Evolutionary conservation across 2,797 vertebrate genomes (phyloP).

Genomic region (Emys orbicularis): DNA sequence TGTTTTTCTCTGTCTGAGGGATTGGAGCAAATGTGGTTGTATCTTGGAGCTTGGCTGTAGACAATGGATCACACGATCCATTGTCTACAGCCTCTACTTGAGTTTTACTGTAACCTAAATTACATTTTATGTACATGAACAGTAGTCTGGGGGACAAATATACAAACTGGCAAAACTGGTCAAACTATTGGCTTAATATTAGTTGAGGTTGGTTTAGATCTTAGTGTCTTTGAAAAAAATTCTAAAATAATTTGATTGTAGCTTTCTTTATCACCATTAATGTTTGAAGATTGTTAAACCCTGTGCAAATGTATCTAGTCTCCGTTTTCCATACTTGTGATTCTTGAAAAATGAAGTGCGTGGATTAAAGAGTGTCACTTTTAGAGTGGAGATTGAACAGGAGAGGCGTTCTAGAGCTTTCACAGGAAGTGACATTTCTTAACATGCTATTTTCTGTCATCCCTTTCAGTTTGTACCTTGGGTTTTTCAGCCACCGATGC

Average conservation of each 20-base stretch:
- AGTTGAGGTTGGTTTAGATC: background rate
- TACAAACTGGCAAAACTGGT: too few species aligned
- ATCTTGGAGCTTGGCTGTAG: too few species aligned
- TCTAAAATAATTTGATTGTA: background rate
- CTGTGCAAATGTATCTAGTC: accelerated
- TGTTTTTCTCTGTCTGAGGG: too few species aligned
- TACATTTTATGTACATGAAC: background rate
- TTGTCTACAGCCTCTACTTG: background rate
- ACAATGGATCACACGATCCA: too few species aligned
- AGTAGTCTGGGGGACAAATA: background rate
- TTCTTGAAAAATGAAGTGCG: accelerated
- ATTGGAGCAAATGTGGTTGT: too few species aligned
- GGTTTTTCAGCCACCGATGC: background rate
- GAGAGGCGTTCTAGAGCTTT: background rate
- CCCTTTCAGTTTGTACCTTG: background rate
- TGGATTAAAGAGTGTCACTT: background rate
- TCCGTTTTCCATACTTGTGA: background rate
- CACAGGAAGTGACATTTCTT: accelerated
- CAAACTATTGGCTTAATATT: background rate
- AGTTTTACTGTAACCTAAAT: background rate
- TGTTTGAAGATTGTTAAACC: background rate
- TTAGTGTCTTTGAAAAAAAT: background rate
- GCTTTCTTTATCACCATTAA: background rate
- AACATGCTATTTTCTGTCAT: background rate
- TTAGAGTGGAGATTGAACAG: background rate